These are phyloP conservation scores for Platycercus adscitus DNA, from an alignment of 2,113 vertebrate genomes.

Conservation along the genomic window DNA sequence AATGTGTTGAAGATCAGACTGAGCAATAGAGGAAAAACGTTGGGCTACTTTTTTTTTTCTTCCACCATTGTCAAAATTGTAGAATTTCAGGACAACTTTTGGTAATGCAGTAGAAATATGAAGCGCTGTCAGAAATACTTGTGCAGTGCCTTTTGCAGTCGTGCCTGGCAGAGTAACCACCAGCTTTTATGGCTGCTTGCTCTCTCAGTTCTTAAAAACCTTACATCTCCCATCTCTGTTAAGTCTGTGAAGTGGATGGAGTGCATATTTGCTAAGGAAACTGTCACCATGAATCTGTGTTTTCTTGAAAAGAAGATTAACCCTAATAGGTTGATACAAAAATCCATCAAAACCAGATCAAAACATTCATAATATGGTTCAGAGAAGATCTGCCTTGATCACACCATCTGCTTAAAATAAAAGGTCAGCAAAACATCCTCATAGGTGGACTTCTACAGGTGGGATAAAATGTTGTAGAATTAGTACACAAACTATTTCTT, in stretches of 20 bases:
- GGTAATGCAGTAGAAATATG: neutral
- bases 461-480: neutral
- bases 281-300: neutral
- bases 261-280: neutral
- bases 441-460: neutral
- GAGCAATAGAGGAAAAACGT: neutral
- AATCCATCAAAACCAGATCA: neutral
- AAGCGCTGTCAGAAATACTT: neutral
- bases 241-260: neutral
- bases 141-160: neutral
- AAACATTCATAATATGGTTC: neutral
- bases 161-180: neutral
- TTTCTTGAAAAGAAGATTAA: neutral
- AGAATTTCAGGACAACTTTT: neutral
- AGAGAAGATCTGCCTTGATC: neutral
- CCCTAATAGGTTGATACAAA: neutral
- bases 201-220: neutral
- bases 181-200: neutral
- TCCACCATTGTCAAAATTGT: neutral
- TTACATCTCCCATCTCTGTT: neutral
- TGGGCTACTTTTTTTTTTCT: neutral
- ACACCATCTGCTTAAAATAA: neutral
- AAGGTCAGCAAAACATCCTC: neutral
- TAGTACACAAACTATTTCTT: neutral
- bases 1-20: neutral